phyloP scores from a whole-genome alignment of 2,888 invertebrate species.

The Clitarchus hookeri region DNA sequence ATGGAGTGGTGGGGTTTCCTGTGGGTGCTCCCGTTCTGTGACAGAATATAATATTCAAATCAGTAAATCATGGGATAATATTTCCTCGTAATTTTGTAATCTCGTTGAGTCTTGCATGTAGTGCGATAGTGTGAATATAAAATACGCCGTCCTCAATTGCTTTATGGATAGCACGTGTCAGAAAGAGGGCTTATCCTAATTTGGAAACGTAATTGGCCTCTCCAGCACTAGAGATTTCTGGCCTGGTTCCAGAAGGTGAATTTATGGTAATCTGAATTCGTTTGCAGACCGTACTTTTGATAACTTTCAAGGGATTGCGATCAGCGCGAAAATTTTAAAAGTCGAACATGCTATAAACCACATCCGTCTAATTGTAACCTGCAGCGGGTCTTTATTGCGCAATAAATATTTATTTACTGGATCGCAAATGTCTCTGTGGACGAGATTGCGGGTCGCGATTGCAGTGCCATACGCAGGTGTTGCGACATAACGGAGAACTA shows the following conservation, averaged over 20 bases:
- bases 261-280: neutral
- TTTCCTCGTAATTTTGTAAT: too few relatives aligned
- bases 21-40: too few relatives aligned
- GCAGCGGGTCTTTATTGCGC: neutral
- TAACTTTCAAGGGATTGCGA: neutral
- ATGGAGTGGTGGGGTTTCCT: too few relatives aligned
- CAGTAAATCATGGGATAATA: too few relatives aligned
- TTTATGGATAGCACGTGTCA: neutral
- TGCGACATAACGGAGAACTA: too few relatives aligned
- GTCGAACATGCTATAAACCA: neutral
- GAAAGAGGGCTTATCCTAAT: neutral
- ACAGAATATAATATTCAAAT: too few relatives aligned
- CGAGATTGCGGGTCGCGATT: neutral
- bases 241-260: neutral
- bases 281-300: neutral
- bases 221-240: neutral
- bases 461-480: too few relatives aligned
- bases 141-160: too few relatives aligned
- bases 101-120: too few relatives aligned
- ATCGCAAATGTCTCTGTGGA: neutral
- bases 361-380: neutral
- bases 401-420: slow-evolving; percentile 3
- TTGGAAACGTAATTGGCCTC: neutral
- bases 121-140: too few relatives aligned
- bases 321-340: neutral